Base-by-base conservation (phyloP, 2,797 vertebrate genomes). In the Anguilla pacifica region DNA sequence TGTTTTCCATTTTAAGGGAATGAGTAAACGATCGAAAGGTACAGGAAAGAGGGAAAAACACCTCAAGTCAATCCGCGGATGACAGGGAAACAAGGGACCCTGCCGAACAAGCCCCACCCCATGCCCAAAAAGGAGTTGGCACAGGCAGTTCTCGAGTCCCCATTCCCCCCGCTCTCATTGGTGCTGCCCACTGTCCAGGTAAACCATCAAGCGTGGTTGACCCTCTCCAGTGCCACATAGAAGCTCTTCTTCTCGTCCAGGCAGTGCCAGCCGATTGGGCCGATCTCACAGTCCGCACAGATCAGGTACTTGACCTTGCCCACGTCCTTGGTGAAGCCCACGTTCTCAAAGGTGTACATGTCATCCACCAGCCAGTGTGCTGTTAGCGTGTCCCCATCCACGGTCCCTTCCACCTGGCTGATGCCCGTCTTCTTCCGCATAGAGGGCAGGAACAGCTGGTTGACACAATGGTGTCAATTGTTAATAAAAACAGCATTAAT, bases 271-370 rank as follows among this genome's bases (percentile, higher is more conserved):
- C 98, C 98, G 81, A 99, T 99, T 39, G 98, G 98, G 92, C 98
- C 98, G 19, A 98, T 97, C 95, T 99, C 98, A 95, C 98, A 99
- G 96, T 99, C 98, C 13, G 98, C 98, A 88, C 98, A 99, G 91
- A 99, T 97, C 88, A 99, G 97, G 92, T 98, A 99, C 93, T 99
- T 99, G 92, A 99, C 93, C 86, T 96, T 97, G 81, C 98, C 98
- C 89, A 99, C 98, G 35, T 98, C 96, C 81, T 99, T 98, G 90
- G 98, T 99, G 95, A 99, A 99, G 89, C 98, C 98, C 91, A 99
- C 98, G 0, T 99, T 99, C 95, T 99, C 98, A 93, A 99, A 99
- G 87, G 94, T 95, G 94, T 96, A 98, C 98, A 99, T 99, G 94
- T 99, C 97, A 0, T 97, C 96, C 64, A 98, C 98, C 89, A 99